Conservation (phyloP, 2,888 invertebrate genomes). For the Tenodera sinensis region DNA sequence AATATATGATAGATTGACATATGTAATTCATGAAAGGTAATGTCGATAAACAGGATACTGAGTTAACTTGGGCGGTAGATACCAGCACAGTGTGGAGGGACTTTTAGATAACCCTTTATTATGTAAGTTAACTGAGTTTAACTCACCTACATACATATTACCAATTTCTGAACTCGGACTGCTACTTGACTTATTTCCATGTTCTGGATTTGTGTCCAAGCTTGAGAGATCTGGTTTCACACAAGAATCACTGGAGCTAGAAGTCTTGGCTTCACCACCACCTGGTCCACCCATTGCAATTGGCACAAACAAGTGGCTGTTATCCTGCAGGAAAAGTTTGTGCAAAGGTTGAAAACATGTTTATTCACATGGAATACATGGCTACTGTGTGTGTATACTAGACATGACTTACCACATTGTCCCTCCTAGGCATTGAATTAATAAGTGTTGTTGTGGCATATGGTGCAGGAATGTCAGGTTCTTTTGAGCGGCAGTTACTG, state of each 20-base stretch:
- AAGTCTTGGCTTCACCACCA: conserved; percentile 35
- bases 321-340: conserved; percentile 27
- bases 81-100: too few species aligned
- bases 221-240: conserved; percentile 29
- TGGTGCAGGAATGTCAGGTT: conserved; percentile 64
- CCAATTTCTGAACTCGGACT: conserved; percentile 28
- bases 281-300: conserved; percentile 31
- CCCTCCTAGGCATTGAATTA: conserved; percentile 41
- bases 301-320: conserved; percentile 31
- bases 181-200: conserved; percentile 29
- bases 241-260: conserved; percentile 34
- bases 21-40: too few species aligned
- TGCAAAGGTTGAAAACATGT: background rate
- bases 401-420: conserved; percentile 13
- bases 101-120: too few species aligned
- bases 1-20: too few species aligned
- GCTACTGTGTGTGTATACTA: too few species aligned
- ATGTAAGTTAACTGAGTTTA: background rate
- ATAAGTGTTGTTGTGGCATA: conserved; percentile 74
- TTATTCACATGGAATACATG: background rate
- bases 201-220: conserved; percentile 28
- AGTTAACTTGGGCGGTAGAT: too few species aligned
- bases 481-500: conserved; percentile 46
- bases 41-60: too few species aligned
- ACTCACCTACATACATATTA: conserved; percentile 28